Conservation (phyloP, 2,888 invertebrate genomes). For the Lymantria dispar region DNA sequence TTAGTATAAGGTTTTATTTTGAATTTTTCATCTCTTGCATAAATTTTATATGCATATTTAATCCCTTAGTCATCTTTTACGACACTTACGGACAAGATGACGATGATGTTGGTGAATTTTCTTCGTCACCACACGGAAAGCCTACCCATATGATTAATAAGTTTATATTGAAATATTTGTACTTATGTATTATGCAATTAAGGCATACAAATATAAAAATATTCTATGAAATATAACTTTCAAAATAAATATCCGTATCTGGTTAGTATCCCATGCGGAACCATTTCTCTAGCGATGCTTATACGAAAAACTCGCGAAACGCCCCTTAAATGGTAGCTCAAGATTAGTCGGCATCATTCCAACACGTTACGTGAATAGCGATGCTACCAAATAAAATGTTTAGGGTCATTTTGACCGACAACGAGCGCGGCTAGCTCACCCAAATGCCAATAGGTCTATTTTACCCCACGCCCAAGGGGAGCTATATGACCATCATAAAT, state of each 20-base stretch:
- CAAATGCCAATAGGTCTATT: constrained; percentile 78
- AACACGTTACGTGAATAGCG: constrained; percentile 70
- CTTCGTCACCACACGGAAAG: no score
- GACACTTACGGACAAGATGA: no score
- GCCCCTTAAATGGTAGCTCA: constrained; percentile 71
- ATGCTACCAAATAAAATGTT: constrained; percentile 80
- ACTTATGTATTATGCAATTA: no score
- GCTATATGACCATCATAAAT: constrained; percentile 76
- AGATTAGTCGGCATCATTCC: constrained; percentile 74
- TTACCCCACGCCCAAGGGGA: constrained; percentile 63
- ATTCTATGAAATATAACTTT: constrained; percentile 20
- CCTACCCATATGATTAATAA: no score
- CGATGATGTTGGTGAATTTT: no score
- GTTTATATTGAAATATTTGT: no score
- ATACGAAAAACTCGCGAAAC: constrained; percentile 67
- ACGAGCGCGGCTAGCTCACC: constrained; percentile 72
- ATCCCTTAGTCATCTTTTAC: no score
- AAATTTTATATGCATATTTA: no score
- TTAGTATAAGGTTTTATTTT: no score
- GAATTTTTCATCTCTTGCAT: no score
- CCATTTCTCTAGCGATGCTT: constrained; percentile 61
- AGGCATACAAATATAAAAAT: no score
- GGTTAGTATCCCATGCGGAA: constrained; percentile 42
- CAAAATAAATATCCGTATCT: constrained; percentile 20
- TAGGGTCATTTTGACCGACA: constrained; percentile 78